Conservation (phyloP, 2,797 vertebrate genomes). For the Astyanax mexicanus region DNA sequence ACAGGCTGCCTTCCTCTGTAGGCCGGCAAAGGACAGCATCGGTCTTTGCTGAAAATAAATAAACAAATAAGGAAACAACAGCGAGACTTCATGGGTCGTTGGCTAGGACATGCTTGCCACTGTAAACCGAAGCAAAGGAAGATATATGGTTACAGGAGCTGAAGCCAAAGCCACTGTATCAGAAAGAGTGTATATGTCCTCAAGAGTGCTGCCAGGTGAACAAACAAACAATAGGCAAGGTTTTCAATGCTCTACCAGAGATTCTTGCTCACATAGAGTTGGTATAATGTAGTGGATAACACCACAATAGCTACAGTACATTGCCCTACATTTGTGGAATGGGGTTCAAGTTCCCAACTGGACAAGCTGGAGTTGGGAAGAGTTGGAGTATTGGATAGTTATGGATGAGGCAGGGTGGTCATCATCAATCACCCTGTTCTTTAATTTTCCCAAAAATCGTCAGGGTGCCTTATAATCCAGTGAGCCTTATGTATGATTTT, state of each 20-base stretch:
- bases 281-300: too few relatives aligned
- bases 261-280: too few relatives aligned
- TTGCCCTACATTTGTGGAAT: too few relatives aligned
- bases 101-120: conserved; percentile 33
- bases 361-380: too few relatives aligned
- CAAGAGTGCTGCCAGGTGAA: neutral
- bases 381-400: too few relatives aligned
- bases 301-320: too few relatives aligned
- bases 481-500: too few relatives aligned
- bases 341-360: too few relatives aligned
- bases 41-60: neutral
- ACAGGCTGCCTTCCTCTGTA: conserved; percentile 36
- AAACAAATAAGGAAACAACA: neutral
- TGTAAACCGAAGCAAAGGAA: conserved; percentile 34
- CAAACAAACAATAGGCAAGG: neutral
- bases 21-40: conserved; percentile 36
- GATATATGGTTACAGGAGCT: neutral
- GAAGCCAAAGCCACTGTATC: neutral
- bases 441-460: too few relatives aligned
- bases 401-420: too few relatives aligned
- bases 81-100: conserved; percentile 17
- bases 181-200: neutral
- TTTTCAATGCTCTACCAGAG: neutral
- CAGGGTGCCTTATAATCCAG: too few relatives aligned
- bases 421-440: too few relatives aligned